Evolutionary conservation across 1,140 invertebrate species (phyloP), one percentile per base, ranked within the genome.

Genomic region (Arion vulgaris): DNA sequence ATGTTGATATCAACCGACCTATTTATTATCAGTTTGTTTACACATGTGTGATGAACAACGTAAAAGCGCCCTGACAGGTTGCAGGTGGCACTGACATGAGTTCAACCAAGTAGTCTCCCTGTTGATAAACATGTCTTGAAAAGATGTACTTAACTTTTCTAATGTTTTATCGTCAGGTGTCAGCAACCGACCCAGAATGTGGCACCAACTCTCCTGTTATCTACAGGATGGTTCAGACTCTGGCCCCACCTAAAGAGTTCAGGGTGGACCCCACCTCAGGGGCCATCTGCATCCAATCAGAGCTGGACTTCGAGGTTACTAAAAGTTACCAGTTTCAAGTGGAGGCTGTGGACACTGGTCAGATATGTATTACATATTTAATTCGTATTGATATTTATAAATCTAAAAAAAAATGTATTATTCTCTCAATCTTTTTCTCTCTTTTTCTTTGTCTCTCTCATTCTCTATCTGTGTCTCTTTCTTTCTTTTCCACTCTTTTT

Each of bases 161-260:
- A 19, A 23, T 19, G n/a, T 71, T 49, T n/a, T n/a, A n/a, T 49
- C 41, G 41, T 13, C 94, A 98, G 97, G 96, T 98, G 76, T 96
- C 96, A 78, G 98, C 98, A 0, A 96, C 95, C 51, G 98, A 99
- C 93, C 96, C 96, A 0, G 98, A 99, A 93, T 98, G 97, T 89
- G 97, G 97, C 26, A 95, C 98, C 26, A 98, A 98, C 92, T 96
- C 97, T 0, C 96, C 97, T 92, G 96, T 99, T 41, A 97, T 97
- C 92, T 99, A 99, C 93, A 97, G 96, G 0, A 93, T 98, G 68
- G 95, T 95, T 23, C 95, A 96, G 57, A 94, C 94, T 68, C 94
- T 94, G 77, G 86, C 87, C 19, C 94, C 85, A 28, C 88, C 88
- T 0, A 74, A 81, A 13, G 95, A 96, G 87, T 97, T 99, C 90